phyloP scores from a whole-genome alignment of 1,140 invertebrate genomes.

The Eumeta japonica region DNA sequence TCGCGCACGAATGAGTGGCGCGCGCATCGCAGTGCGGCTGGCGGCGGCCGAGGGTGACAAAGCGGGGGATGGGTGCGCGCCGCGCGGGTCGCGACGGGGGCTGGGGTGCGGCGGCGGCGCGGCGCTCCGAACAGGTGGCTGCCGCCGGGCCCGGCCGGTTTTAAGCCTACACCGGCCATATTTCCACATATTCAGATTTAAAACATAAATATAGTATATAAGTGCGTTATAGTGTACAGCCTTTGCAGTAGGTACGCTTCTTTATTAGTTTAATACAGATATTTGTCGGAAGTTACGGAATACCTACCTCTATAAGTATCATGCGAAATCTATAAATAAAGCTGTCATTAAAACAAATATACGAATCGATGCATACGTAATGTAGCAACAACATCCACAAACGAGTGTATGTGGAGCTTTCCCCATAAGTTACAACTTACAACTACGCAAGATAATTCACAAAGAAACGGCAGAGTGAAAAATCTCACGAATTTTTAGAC shows the following conservation, averaged over 20 bases:
- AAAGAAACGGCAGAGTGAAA: too few relatives aligned
- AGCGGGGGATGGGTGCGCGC: background rate
- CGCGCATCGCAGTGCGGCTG: slow-evolving; percentile 17
- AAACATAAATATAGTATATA: background rate
- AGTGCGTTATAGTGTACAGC: too few relatives aligned
- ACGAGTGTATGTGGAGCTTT: too few relatives aligned
- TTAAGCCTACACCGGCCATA: slow-evolving; percentile 14
- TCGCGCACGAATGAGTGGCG: slow-evolving; percentile 47
- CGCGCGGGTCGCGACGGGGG: slow-evolving; percentile 6
- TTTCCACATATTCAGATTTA: background rate
- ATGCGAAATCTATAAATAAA: background rate
- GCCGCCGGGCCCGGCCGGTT: slow-evolving; percentile 30
- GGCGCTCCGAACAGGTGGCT: slow-evolving; percentile 32
- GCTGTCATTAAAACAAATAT: background rate
- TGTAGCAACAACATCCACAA: too few relatives aligned
- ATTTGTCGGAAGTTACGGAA: too few relatives aligned
- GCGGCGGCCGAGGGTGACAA: slow-evolving; percentile 12
- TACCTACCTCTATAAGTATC: background rate
- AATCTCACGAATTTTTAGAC: too few relatives aligned
- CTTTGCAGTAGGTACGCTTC: too few relatives aligned
- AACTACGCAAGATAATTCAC: too few relatives aligned
- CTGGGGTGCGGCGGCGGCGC: slow-evolving; percentile 5
- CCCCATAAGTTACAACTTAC: too few relatives aligned
- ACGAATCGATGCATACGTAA: too few relatives aligned
- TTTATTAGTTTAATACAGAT: too few relatives aligned